These are phyloP conservation scores for Cylas formicarius DNA, from an alignment of 1,140 invertebrate genomes.

Conservation along the genomic window DNA sequence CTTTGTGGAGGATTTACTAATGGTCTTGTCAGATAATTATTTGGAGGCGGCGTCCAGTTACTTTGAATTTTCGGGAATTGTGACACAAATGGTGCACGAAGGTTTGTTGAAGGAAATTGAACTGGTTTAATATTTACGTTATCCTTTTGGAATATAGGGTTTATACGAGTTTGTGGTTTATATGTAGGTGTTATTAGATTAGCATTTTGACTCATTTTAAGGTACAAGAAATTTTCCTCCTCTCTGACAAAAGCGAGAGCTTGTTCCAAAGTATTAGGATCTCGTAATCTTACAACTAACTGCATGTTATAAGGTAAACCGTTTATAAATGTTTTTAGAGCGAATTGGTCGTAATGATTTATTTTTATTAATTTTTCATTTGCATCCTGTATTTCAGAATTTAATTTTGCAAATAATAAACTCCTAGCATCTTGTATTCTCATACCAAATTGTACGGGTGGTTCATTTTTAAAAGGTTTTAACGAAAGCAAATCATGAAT, in stretches of 20 bases:
- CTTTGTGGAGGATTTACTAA: no score
- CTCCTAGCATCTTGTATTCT: conserved; percentile 22
- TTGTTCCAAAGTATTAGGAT: conserved; percentile 14
- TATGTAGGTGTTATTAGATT: no score
- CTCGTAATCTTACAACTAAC: conserved; percentile 15
- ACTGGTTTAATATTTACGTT: no score
- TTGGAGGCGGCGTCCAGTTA: no score
- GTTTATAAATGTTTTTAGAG: conserved; percentile 18
- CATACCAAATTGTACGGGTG: conserved; percentile 19
- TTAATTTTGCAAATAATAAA: conserved; percentile 24
- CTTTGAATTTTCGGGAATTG: no score
- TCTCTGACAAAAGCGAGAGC: conserved; percentile 13
- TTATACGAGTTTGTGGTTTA: no score
- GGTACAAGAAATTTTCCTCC: conserved; percentile 23
- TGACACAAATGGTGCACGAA: no score
- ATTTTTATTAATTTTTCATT: conserved; percentile 9
- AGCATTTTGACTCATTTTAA: no score
- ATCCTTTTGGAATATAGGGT: no score
- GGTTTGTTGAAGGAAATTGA: no score
- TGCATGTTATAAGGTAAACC: conserved; percentile 15
- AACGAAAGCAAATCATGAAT: conserved; percentile 23
- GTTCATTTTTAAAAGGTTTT: conserved; percentile 22
- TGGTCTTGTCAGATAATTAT: no score
- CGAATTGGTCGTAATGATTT: conserved; percentile 14
- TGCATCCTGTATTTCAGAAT: conserved; percentile 2